phyloP scores from a whole-genome alignment of 2,797 vertebrate genomes.

The Tragopan temminckii region DNA sequence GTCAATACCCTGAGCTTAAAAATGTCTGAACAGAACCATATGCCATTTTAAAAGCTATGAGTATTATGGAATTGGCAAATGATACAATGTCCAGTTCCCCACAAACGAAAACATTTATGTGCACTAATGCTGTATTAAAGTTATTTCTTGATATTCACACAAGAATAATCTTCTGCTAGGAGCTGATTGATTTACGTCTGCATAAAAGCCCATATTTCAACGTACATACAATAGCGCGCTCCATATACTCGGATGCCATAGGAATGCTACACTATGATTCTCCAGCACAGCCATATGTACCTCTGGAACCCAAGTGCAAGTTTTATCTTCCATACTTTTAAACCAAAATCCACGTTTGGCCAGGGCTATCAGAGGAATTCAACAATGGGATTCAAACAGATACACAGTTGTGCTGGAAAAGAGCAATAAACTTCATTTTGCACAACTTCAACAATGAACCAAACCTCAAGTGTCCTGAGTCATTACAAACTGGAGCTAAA shows the following conservation, averaged over 20 bases:
- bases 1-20: conserved; percentile 13
- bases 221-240: neutral
- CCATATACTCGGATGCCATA: neutral
- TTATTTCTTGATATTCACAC: conserved; percentile 1
- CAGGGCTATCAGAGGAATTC: neutral
- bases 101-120: neutral
- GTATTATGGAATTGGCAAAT: conserved; percentile 1
- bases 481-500: neutral
- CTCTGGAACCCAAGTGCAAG: neutral
- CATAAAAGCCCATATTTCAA: conserved; percentile 20
- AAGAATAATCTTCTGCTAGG: neutral
- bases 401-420: neutral
- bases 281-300: conserved; percentile 8
- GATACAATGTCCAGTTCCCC: neutral
- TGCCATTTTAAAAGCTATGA: conserved; percentile 21
- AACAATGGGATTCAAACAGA: neutral
- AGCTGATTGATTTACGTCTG: neutral
- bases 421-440: neutral
- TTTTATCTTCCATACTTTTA: neutral
- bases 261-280: neutral
- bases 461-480: neutral
- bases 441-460: neutral
- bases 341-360: neutral
- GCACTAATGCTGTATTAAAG: neutral
- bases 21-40: neutral